Evolutionary conservation across 2,888 invertebrate species (phyloP).

Genomic region (Malthinus flaveolus): DNA sequence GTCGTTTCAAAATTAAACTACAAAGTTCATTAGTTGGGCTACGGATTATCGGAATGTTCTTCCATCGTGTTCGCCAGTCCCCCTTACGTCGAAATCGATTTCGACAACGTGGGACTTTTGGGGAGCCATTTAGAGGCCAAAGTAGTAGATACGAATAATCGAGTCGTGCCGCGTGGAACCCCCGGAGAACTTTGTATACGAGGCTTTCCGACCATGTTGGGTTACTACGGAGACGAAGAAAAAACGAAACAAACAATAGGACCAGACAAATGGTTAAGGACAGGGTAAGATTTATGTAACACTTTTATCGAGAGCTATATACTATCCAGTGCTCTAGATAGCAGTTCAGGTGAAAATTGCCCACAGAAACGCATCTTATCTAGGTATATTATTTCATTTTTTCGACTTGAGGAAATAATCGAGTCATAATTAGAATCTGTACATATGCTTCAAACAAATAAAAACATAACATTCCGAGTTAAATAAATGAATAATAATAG

Average conservation of each 20-base stretch:
- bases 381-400: neutral
- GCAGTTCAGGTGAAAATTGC: no score
- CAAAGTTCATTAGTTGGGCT: neutral
- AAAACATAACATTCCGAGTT: no score
- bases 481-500: no score
- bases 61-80: conserved; percentile 57
- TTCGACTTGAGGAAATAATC: no score
- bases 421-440: no score
- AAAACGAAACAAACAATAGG: conserved; percentile 71
- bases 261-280: conserved; percentile 75
- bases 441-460: no score
- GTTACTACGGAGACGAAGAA: conserved; percentile 79
- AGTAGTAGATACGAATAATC: conserved; percentile 67
- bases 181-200: conserved; percentile 76
- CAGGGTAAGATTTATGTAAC: conserved; percentile 63
- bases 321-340: no score
- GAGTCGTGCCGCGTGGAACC: conserved; percentile 68
- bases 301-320: neutral
- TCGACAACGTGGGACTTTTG: conserved; percentile 60
- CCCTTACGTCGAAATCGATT: conserved; percentile 50
- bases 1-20: neutral
- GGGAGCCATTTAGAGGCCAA: conserved; percentile 63
- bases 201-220: conserved; percentile 77
- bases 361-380: no score
- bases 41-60: neutral